Conservation (phyloP, 2,113 vertebrate genomes). For the Dicaeum eximium region DNA sequence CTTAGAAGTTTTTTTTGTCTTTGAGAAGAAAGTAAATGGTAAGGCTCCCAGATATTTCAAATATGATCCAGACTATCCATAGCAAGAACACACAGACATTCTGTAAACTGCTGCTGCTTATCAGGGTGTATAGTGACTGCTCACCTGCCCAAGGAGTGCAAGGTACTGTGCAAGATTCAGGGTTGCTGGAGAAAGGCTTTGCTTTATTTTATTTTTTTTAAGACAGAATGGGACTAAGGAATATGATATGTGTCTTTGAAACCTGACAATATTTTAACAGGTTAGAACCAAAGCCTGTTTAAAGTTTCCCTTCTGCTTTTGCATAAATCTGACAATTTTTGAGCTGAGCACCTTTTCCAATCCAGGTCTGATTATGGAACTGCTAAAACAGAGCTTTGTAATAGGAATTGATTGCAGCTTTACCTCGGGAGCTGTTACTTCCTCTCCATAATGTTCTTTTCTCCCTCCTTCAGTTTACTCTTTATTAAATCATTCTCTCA, state of each 20-base stretch:
- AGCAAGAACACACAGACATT: background rate
- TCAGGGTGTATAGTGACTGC: background rate
- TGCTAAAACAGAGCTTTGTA: background rate
- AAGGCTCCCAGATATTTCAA: background rate
- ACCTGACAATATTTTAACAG: background rate
- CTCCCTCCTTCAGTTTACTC: background rate
- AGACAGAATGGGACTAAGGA: background rate
- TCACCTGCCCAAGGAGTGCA: background rate
- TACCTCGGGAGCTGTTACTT: background rate
- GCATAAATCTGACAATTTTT: background rate
- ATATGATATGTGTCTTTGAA: background rate
- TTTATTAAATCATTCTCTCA: constrained; percentile 16
- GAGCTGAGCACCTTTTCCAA: background rate
- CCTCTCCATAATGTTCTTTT: background rate
- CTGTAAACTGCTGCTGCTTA: background rate
- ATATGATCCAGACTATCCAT: background rate
- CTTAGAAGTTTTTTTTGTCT: background rate
- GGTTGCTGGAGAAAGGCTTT: background rate
- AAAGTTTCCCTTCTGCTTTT: background rate
- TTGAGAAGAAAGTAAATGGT: background rate
- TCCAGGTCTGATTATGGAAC: background rate
- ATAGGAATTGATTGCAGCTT: constrained; percentile 2
- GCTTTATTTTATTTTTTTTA: background rate
- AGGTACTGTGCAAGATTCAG: background rate
- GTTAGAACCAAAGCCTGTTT: background rate